A percentile compares a stretch with the other conserved stretches of the same genome.
Conservation (phyloP, 2,888 invertebrate species). For the Microchrysa polita region DNA sequence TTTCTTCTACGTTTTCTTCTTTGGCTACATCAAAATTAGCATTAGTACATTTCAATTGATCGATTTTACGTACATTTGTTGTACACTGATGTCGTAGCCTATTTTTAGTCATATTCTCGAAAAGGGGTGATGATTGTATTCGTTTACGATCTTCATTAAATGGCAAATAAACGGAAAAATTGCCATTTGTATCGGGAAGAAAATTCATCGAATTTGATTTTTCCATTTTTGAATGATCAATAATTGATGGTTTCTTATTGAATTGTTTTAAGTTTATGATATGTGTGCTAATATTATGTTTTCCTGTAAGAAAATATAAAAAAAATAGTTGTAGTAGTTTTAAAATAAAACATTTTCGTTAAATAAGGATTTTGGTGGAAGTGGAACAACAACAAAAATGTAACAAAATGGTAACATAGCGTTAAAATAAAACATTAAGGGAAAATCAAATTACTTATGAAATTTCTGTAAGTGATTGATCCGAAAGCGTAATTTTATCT, state of each 20-base stretch:
- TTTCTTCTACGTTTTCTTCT: too few species aligned
- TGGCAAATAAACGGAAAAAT: too few species aligned
- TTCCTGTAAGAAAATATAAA: neutral
- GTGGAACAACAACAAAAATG: neutral
- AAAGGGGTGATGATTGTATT: too few species aligned
- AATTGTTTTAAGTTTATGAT: neutral
- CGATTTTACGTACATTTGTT: neutral
- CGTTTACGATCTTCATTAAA: too few species aligned
- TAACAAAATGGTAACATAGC: too few species aligned
- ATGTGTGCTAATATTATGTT: neutral
- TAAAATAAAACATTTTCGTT: neutral
- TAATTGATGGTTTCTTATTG: neutral
- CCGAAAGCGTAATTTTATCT: too few species aligned
- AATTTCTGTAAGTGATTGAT: too few species aligned
- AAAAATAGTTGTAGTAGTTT: slow-evolving; percentile 3
- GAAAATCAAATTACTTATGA: too few species aligned
- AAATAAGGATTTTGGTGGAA: neutral
- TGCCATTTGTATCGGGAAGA: neutral
- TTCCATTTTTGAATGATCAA: neutral
- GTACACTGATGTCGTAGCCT: too few species aligned
- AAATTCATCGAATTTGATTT: neutral
- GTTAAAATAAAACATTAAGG: too few species aligned
- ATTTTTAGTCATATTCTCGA: too few species aligned
- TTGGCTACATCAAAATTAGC: neutral
- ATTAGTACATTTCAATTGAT: neutral